phyloP scores from a whole-genome alignment of 2,113 vertebrate species.

The Anolis carolinensis region DNA sequence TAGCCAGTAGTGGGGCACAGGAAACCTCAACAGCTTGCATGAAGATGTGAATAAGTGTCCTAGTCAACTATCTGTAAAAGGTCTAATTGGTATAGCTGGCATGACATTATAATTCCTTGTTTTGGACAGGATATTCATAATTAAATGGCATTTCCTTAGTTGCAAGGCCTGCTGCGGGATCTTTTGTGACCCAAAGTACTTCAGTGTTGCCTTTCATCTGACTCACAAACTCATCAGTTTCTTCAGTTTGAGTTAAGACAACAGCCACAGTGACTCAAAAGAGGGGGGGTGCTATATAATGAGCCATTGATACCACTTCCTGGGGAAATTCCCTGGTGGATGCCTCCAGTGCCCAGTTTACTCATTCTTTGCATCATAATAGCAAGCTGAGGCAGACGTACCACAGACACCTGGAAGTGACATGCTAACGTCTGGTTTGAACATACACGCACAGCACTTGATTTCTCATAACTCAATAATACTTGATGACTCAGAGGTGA shows the following conservation, averaged over 20 bases:
- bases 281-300: not conserved
- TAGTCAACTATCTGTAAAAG: not conserved
- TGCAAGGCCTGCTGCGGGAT: not conserved
- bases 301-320: not conserved
- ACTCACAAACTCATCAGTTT: not conserved
- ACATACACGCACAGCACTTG: not conserved
- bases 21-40: not conserved
- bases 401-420: too few relatives aligned
- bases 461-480: not conserved
- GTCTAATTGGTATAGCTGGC: not conserved
- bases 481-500: not conserved
- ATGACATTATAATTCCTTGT: not conserved
- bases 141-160: slow-evolving; percentile 23
- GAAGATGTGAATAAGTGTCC: not conserved
- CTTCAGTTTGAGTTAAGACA: not conserved
- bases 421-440: too few relatives aligned
- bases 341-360: not conserved
- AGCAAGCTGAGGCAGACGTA: not conserved
- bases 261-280: not conserved
- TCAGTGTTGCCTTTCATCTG: not conserved
- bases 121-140: slow-evolving; percentile 19
- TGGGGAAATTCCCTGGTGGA: not conserved
- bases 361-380: not conserved
- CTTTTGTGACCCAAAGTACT: not conserved
- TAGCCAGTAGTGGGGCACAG: not conserved